A percentile compares a stretch with the other conserved stretches of the same genome.
Conservation (phyloP, 2,113 vertebrate species). For the Tragelaphus scriptus region DNA sequence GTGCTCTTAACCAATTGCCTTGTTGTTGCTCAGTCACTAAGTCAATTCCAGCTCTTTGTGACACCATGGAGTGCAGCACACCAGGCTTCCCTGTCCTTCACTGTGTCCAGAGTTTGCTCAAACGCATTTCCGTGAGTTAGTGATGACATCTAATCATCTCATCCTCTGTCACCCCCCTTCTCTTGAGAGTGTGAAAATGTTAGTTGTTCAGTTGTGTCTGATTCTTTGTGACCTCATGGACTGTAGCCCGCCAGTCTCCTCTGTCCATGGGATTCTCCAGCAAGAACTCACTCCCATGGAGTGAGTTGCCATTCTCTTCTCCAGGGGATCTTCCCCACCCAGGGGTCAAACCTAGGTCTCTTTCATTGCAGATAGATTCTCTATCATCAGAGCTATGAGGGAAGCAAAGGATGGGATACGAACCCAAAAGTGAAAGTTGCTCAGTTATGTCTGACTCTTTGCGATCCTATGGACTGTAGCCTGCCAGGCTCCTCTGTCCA, state of each 20-base stretch:
- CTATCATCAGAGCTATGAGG: neutral
- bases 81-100: neutral
- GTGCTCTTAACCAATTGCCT: neutral
- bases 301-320: neutral
- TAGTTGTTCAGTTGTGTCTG: neutral
- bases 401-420: neutral
- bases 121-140: neutral
- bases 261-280: neutral
- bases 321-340: neutral
- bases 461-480: neutral
- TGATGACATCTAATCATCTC: neutral
- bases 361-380: neutral
- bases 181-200: neutral
- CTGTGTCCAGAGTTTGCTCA: neutral
- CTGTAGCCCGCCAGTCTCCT: neutral
- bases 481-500: neutral
- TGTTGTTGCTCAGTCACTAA: neutral
- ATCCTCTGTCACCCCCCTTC: neutral
- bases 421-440: neutral
- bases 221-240: neutral
- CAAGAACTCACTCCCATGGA: neutral
- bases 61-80: neutral
- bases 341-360: neutral
- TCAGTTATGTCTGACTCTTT: neutral
- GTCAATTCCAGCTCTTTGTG: neutral